Base-by-base conservation (phyloP, 2,797 vertebrate species). In the Benthosema pterotum region DNA sequence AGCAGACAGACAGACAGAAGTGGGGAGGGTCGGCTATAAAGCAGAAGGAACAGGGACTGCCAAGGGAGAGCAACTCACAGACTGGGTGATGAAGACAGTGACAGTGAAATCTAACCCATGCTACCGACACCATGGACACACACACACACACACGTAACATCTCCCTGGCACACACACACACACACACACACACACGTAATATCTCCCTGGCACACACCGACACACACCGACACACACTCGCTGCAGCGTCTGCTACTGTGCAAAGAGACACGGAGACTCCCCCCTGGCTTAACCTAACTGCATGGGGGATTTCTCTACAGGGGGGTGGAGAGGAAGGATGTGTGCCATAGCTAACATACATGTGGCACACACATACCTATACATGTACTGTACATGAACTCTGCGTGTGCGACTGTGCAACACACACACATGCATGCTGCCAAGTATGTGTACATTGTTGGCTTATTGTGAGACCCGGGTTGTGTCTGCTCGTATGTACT, bases 141-240 rank as follows among this genome's bases (percentile, higher is more conserved):
- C 42, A 4, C 22, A 46, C 45, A 3, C 45, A 2, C 8, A 57
- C 48, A 79, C 53, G 28, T 28, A 49, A 58, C 67, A 63, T 64
- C 71, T 74, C 65, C 52, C 76, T 69, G 62, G 50, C 45, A 13
- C 45, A 4, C 49, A 18, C 17, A 3, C 49, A 18, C 16, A 0
- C 2, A 43, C 42, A 4, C 22, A 46, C 45, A 3, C 45, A 2
- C 8, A 57, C 48, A 79, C 53, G 28, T 28, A 49, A 58, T 67
- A 63, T 64, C 71, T 74, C 65, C 52, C 76, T 69, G 62, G 50
- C 45, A 13, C 45, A 4, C 45, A 13, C 45, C 4, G 5, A 13
- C 45, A 13, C 45, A 13, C 45, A 13, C 45, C 4, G 13, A 15
- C 45, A 46, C 45, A 46, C 45, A 46, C 45, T 43, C 28, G 49